phyloP scores from a whole-genome alignment of 2,113 vertebrate genomes.

The Dinomys branickii region DNA sequence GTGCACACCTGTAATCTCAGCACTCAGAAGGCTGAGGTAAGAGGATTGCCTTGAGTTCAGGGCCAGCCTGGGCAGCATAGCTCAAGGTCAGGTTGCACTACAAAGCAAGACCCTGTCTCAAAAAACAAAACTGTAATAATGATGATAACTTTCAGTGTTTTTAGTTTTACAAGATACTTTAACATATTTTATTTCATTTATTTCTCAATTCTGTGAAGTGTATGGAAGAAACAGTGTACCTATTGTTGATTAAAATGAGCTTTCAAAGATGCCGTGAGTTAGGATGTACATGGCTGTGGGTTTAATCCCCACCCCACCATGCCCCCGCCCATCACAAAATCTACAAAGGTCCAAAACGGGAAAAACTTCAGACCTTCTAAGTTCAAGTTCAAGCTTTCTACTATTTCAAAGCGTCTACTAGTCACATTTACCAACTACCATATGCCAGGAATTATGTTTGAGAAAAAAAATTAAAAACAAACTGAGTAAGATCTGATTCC shows the following conservation, averaged over 20 bases:
- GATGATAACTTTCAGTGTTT: conserved; percentile 24
- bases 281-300: neutral
- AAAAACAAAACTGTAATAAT: neutral
- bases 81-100: neutral
- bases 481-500: neutral
- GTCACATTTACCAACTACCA: neutral
- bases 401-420: neutral
- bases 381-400: conserved; percentile 27
- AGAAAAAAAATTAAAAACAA: conserved; percentile 15
- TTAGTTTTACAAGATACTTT: conserved; percentile 42
- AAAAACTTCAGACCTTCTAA: neutral
- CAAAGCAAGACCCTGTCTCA: neutral
- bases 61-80: neutral
- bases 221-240: neutral
- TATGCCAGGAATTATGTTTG: neutral
- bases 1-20: neutral
- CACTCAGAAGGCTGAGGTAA: neutral
- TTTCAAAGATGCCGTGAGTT: conserved; percentile 14
- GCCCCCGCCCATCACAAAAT: neutral
- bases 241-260: neutral
- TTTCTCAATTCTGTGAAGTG: conserved; percentile 54
- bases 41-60: neutral
- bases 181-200: conserved; percentile 37
- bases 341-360: neutral
- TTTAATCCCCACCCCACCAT: neutral